Conservation (phyloP, 2,888 invertebrate genomes). For the Scrobipalpa costella region DNA sequence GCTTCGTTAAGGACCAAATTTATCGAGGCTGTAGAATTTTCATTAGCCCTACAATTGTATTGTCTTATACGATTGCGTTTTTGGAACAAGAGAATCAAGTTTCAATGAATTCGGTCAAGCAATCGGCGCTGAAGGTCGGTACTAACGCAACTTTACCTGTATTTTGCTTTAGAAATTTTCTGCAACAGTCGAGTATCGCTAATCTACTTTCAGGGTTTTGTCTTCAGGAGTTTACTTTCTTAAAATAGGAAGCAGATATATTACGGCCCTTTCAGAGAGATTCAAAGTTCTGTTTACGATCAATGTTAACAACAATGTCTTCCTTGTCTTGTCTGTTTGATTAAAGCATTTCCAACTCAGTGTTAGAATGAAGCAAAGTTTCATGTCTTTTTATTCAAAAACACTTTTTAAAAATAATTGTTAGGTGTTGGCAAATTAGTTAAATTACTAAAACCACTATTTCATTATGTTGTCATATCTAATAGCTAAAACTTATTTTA, state of each 20-base stretch:
- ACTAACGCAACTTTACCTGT: constrained; percentile 51
- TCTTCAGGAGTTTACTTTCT: not conserved
- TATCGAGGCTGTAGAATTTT: constrained; percentile 31
- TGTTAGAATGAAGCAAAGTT: too few relatives aligned
- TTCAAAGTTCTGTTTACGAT: too few relatives aligned
- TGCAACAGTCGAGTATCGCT: constrained; percentile 28
- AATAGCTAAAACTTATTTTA: too few relatives aligned
- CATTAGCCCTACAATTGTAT: constrained; percentile 36
- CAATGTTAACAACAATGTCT: too few relatives aligned
- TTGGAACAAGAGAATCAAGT: constrained; percentile 45
- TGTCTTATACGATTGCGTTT: constrained; percentile 41
- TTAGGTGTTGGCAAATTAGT: too few relatives aligned
- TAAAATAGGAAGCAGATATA: not conserved
- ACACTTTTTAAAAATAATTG: too few relatives aligned
- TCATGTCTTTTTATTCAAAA: too few relatives aligned
- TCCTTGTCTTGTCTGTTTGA: too few relatives aligned
- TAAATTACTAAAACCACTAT: too few relatives aligned
- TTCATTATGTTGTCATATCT: too few relatives aligned
- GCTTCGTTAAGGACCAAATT: constrained; percentile 9
- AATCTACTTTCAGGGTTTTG: constrained; percentile 13
- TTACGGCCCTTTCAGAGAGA: not conserved
- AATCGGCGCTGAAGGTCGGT: constrained; percentile 56
- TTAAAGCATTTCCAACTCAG: too few relatives aligned
- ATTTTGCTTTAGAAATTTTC: constrained; percentile 42
- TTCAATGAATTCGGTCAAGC: constrained; percentile 59